Evolutionary conservation across 1,140 invertebrate genomes (phyloP), one percentile per base, ranked within the genome.

Genomic region (Nilaparvata lugens): DNA sequence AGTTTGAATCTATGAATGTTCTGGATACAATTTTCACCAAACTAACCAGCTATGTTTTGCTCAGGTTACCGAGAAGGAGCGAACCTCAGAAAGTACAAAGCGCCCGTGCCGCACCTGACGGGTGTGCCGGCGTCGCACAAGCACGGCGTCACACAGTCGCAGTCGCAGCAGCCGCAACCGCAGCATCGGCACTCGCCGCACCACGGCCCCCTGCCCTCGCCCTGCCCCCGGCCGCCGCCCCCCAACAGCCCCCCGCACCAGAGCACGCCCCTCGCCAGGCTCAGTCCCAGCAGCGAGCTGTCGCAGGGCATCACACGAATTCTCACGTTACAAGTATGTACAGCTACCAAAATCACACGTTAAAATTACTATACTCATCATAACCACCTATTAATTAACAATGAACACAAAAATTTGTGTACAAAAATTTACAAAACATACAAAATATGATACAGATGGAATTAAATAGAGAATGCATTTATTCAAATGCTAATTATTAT

Each of bases 261-360:
- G 70, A 93, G 88, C 59, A 95, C 93, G 0, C 93, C 93, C 5
- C 72, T 95, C 13, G 92, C 93, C 0, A 77, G 93, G 60, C 74
- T 95, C 0, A 95, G 91, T 67, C 93, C 93, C 0, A 94, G 91
- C 66, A 93, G 90, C 67, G 93, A 95, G 73, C 73, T 96, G 48
- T 94, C 91, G 60, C 86, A 88, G 14, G 91, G 95, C 71, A 90
- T 93, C 63, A 91, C 93, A 0, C 77, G 93, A 57, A 96, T 96
- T 63, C 75, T 96, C 1, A 95, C 93, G 0, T 74, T 96, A 21
- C 65, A 68, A 62, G 69, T 70, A 62, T 62, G 56, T 63, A 11
- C n/a, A n/a, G n/a, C n/a, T n/a, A n/a, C n/a, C n/a, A n/a, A n/a
- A n/a, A n/a, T n/a, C n/a, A n/a, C n/a, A n/a, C n/a, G n/a, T n/a